These are phyloP conservation scores for Raja brachyura DNA, from an alignment of 2,113 vertebrate genomes.

Conservation along the genomic window DNA sequence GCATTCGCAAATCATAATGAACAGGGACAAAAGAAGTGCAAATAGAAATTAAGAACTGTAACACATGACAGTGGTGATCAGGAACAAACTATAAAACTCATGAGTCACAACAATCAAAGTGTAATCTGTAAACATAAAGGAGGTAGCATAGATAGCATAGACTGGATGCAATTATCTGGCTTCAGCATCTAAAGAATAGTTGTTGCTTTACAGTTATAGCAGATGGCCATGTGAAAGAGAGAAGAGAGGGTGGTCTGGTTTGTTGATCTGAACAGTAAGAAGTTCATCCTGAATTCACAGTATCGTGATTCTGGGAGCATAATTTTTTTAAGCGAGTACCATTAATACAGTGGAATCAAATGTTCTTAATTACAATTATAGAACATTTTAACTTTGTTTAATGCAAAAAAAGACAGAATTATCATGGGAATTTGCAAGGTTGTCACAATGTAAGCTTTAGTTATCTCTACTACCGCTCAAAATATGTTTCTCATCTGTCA, in stretches of 20 bases:
- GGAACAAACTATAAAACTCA: too few relatives aligned
- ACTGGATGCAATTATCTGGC: too few relatives aligned
- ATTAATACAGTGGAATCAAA: neutral
- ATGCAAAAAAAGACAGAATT: neutral
- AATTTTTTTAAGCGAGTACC: neutral
- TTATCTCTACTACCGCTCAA: neutral
- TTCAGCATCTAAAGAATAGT: too few relatives aligned
- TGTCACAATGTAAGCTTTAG: neutral
- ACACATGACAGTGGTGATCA: too few relatives aligned
- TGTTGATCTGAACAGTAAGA: neutral
- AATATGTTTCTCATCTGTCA: constrained; percentile 18
- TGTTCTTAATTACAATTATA: neutral
- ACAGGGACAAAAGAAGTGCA: too few relatives aligned
- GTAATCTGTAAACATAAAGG: too few relatives aligned
- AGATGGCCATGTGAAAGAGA: too few relatives aligned
- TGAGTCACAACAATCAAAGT: too few relatives aligned
- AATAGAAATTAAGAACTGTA: too few relatives aligned
- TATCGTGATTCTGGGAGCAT: neutral
- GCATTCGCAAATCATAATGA: too few relatives aligned
- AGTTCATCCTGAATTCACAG: neutral
- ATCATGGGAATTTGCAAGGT: neutral
- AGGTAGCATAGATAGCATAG: too few relatives aligned
- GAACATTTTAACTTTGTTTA: neutral
- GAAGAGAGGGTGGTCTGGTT: neutral
- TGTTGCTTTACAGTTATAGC: too few relatives aligned